A percentile compares a stretch with the other conserved stretches of the same genome.
Conservation (phyloP, 2,797 vertebrate genomes). For the Microhierax caerulescens region DNA sequence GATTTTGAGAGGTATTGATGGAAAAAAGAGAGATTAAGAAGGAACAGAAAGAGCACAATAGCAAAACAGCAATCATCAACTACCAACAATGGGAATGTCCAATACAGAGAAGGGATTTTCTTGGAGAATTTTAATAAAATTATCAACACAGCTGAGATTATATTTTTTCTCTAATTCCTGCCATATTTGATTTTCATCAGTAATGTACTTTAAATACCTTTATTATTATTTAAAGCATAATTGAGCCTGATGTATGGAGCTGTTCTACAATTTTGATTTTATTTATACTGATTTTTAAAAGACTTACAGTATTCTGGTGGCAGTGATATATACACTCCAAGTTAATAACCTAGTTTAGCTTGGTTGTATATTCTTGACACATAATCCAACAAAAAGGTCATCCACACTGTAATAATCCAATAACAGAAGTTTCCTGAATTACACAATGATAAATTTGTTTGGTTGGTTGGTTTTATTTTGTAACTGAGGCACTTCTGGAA, state of each 20-base stretch:
- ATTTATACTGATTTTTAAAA: not conserved
- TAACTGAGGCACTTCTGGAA: constrained; percentile 24
- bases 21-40: not conserved
- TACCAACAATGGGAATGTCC: not conserved
- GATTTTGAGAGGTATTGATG: not conserved
- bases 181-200: not conserved
- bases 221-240: not conserved
- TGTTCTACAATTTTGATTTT: not conserved
- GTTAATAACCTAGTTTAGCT: not conserved
- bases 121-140: not conserved
- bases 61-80: not conserved
- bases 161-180: not conserved
- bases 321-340: not conserved
- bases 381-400: not conserved
- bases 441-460: not conserved
- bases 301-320: not conserved
- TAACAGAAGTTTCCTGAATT: not conserved
- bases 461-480: not conserved
- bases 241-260: not conserved
- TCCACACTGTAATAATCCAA: not conserved
- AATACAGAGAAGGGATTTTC: not conserved
- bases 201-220: not conserved
- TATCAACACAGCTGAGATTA: not conserved
- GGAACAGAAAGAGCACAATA: not conserved
- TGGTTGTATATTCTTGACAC: not conserved